Conservation (phyloP, 2,113 vertebrate genomes). For the Pituophis catenifer region DNA sequence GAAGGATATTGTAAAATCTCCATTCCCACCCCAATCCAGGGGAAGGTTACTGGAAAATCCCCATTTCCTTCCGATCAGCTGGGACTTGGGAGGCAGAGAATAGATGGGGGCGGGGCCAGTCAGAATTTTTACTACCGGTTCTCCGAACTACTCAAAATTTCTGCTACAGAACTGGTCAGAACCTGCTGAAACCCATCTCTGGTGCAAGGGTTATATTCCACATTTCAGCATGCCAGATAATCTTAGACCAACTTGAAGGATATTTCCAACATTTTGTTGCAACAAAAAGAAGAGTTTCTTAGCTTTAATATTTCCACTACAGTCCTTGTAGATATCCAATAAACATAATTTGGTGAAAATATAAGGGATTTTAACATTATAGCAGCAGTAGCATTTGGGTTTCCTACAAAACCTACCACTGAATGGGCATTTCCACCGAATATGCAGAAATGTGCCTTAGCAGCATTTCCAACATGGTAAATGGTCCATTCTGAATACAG, state of each 20-base stretch:
- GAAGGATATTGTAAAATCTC: too few relatives aligned
- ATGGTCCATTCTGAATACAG: not conserved
- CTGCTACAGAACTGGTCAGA: too few relatives aligned
- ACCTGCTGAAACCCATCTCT: too few relatives aligned
- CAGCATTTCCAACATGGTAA: not conserved
- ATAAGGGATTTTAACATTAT: not conserved
- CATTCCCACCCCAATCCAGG: too few relatives aligned
- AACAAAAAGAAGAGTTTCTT: not conserved
- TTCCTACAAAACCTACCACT: not conserved
- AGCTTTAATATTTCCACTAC: not conserved
- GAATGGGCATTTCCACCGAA: not conserved
- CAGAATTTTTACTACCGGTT: too few relatives aligned
- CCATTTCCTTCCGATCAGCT: too few relatives aligned
- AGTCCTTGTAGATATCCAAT: not conserved
- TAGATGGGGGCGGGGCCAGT: too few relatives aligned
- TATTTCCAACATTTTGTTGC: not conserved
- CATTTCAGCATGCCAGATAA: not conserved
- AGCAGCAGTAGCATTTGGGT: not conserved
- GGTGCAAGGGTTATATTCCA: not conserved
- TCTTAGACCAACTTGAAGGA: not conserved
- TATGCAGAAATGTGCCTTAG: not conserved
- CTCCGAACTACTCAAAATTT: too few relatives aligned
- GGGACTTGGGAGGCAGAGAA: too few relatives aligned
- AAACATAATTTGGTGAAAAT: not conserved
- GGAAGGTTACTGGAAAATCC: too few relatives aligned